A percentile compares a stretch with the other conserved stretches of the same genome.
phyloP scores from a whole-genome alignment of 1,140 invertebrate species.

The Drosophila littoralis region DNA sequence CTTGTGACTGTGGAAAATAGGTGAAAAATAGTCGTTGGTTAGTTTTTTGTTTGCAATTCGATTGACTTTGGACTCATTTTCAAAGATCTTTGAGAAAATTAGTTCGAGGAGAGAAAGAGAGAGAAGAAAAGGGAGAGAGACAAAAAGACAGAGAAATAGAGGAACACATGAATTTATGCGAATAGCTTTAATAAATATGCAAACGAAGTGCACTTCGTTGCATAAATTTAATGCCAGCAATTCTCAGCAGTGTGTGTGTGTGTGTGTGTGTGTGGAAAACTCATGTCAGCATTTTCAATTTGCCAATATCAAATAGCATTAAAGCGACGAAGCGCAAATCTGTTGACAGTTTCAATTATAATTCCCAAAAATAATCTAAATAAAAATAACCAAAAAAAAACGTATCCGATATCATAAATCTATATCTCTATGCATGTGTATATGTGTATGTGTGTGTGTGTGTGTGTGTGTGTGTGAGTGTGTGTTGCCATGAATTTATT shows the following conservation, averaged over 20 bases:
- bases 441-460: not conserved
- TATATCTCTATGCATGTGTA: not conserved
- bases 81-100: too few species aligned
- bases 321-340: slow-evolving; percentile 53
- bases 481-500: not conserved
- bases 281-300: slow-evolving; percentile 50
- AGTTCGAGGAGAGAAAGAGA: too few species aligned
- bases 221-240: slow-evolving; percentile 1
- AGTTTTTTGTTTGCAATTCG: too few species aligned
- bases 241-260: not conserved
- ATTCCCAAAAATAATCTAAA: slow-evolving; percentile 6
- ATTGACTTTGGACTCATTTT: too few species aligned
- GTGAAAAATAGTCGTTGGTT: too few species aligned
- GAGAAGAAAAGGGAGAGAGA: not conserved
- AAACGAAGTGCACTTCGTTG: slow-evolving; percentile 8
- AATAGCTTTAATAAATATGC: slow-evolving; percentile 12
- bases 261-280: not conserved
- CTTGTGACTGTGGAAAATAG: too few species aligned
- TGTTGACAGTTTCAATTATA: slow-evolving; percentile 70
- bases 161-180: not conserved
- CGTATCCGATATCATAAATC: not conserved
- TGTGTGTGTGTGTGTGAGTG: not conserved
- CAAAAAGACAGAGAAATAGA: not conserved
- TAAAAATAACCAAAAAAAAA: not conserved
- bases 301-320: slow-evolving; percentile 52